phyloP scores from a whole-genome alignment of 2,888 invertebrate species.

The Auanema freiburgensis region DNA sequence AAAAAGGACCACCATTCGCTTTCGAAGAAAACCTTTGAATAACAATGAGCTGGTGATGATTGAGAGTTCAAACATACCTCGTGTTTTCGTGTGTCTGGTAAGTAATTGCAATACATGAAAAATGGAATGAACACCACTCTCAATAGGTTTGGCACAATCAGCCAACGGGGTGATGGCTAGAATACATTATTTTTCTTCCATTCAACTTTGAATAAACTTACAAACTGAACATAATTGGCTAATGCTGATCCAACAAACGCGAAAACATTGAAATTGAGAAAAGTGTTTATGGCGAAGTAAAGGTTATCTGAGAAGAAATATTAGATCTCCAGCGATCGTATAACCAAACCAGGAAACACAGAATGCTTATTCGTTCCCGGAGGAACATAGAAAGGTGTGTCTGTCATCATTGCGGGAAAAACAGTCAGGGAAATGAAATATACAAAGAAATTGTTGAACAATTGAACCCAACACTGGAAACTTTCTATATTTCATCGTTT shows the following conservation, averaged over 20 bases:
- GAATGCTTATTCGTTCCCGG: constrained; percentile 16
- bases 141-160: constrained; percentile 76
- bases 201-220: constrained; percentile 53
- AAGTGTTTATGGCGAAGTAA: constrained; percentile 77
- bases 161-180: constrained; percentile 79
- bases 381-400: constrained; percentile 29
- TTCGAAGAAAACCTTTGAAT: constrained; percentile 76
- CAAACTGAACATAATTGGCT: constrained; percentile 79
- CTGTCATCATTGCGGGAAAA: constrained; percentile 78
- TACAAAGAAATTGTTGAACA: constrained; percentile 86
- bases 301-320: constrained; percentile 26
- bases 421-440: constrained; percentile 88
- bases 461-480: constrained; percentile 73
- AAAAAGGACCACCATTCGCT: constrained; percentile 71
- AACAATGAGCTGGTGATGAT: constrained; percentile 64
- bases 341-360: constrained; percentile 29
- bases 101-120: constrained; percentile 87
- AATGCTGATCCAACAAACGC: constrained; percentile 89
- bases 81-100: constrained; percentile 67
- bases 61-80: neutral
- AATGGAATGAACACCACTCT: constrained; percentile 83
- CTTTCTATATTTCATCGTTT: neutral
- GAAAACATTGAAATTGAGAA: constrained; percentile 86
- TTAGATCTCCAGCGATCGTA: neutral
- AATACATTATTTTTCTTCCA: constrained; percentile 9